phyloP scores from a whole-genome alignment of 2,888 invertebrate species.

The Cloeon dipterum region DNA sequence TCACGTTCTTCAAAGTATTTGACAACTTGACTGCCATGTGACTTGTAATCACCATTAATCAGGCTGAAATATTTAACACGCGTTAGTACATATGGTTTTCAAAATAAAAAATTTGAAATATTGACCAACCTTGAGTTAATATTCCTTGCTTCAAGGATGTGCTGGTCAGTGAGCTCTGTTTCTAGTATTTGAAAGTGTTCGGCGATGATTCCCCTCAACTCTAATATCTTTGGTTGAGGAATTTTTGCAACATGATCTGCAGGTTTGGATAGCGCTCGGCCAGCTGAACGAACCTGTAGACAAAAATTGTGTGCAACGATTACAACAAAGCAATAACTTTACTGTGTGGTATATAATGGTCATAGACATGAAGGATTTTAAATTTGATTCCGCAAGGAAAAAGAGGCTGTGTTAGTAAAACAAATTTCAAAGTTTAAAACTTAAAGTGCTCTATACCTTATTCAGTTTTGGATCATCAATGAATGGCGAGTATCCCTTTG shows the following conservation, averaged over 20 bases:
- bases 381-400: no score
- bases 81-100: background rate
- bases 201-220: conserved; percentile 24
- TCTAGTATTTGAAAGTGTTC: conserved; percentile 24
- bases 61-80: no score
- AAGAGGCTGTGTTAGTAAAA: no score
- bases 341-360: no score
- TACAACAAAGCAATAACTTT: no score
- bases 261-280: conserved; percentile 26
- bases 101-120: background rate
- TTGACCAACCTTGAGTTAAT: conserved; percentile 24
- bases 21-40: conserved; percentile 34
- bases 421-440: no score
- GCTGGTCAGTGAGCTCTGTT: conserved; percentile 20
- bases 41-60: conserved; percentile 24
- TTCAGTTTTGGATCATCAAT: background rate
- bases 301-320: background rate
- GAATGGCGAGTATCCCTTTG: background rate
- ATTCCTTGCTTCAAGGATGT: conserved; percentile 24
- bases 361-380: background rate
- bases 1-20: conserved; percentile 24
- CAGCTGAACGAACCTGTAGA: conserved; percentile 30
- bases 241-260: conserved; percentile 18
- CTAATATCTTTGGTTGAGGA: conserved; percentile 23
- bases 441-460: no score